Evolutionary conservation across 2,797 vertebrate genomes (phyloP).

Genomic region (Poecile montanus): DNA sequence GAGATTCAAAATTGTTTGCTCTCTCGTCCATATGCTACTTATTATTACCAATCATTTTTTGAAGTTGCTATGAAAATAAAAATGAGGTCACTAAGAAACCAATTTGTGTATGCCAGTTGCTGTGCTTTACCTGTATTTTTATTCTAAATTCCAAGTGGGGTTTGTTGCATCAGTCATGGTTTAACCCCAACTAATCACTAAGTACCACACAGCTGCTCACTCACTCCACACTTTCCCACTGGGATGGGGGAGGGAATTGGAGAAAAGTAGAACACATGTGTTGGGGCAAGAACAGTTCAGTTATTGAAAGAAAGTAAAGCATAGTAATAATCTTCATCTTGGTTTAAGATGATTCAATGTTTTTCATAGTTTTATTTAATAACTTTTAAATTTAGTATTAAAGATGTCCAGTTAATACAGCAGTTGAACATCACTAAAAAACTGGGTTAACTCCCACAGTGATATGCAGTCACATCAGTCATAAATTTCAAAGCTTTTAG

Average conservation of each 20-base stretch:
- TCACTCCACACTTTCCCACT: not conserved
- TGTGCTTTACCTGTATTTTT: not conserved
- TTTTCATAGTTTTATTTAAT: not conserved
- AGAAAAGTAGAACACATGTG: not conserved
- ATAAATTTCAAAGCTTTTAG: slow-evolving; percentile 52
- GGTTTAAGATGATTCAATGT: not conserved
- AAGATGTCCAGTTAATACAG: not conserved
- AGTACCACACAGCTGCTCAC: not conserved
- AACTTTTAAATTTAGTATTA: not conserved
- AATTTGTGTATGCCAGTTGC: not conserved
- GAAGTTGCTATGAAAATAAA: not conserved
- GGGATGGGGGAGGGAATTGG: not conserved
- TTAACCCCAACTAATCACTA: not conserved
- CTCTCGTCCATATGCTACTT: not conserved
- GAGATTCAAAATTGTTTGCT: not conserved
- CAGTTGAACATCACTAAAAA: not conserved
- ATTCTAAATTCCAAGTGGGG: not conserved
- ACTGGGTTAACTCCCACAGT: slow-evolving; percentile 22
- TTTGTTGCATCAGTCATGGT: not conserved
- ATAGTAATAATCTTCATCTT: not conserved
- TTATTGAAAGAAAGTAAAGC: not conserved
- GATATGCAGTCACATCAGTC: not conserved
- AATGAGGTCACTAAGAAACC: not conserved
- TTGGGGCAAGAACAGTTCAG: not conserved
- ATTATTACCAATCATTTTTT: not conserved